Evolutionary conservation across 2,797 vertebrate genomes (phyloP).

Genomic region (Tapirus indicus): DNA sequence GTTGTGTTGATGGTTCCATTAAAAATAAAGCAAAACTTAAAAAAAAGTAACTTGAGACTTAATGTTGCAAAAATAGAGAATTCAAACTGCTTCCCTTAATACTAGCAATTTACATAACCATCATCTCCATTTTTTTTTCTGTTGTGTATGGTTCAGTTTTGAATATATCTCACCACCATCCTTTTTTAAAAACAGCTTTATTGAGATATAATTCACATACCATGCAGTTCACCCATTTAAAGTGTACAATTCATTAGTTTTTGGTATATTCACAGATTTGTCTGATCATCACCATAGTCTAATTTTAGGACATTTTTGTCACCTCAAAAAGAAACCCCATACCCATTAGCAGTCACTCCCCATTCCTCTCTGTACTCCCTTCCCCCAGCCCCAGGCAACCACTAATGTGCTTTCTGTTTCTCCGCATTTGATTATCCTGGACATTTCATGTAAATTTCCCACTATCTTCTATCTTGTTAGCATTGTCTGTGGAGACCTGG

Average conservation of each 20-base stretch:
- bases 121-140: neutral
- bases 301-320: conserved; percentile 38
- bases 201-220: neutral
- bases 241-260: neutral
- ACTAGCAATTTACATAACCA: neutral
- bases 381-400: neutral
- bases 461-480: neutral
- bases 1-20: neutral
- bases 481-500: neutral
- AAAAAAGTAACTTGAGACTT: conserved; percentile 17
- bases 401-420: neutral
- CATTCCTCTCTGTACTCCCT: neutral
- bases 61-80: conserved; percentile 26
- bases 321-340: neutral
- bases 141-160: neutral
- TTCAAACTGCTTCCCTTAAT: neutral
- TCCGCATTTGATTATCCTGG: neutral
- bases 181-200: neutral
- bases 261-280: conserved; percentile 28
- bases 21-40: neutral
- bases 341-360: neutral
- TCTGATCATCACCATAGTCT: neutral
- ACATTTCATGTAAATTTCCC: neutral
- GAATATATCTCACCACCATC: neutral
- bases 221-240: neutral